These are phyloP conservation scores for Sphaeramia orbicularis DNA, from an alignment of 2,797 vertebrate species.

Conservation along the genomic window DNA sequence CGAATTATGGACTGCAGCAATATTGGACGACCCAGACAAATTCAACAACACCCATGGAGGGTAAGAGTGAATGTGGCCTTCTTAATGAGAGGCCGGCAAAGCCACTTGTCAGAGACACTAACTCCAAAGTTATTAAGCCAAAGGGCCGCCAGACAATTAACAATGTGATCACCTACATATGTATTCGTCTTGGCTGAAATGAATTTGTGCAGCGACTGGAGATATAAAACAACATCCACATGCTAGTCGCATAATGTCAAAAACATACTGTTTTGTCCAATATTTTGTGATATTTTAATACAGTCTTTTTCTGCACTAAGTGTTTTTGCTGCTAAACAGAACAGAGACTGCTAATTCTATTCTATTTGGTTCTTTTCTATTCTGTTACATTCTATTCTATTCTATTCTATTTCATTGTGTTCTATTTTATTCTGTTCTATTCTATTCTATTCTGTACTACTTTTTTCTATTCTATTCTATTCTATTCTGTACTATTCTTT, in stretches of 20 bases:
- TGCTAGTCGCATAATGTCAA: neutral
- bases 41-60: conserved; percentile 66
- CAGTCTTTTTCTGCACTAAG: too few relatives aligned
- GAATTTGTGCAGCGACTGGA: neutral
- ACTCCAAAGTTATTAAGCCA: conserved; percentile 30
- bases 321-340: too few relatives aligned
- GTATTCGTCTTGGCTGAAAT: conserved; percentile 3
- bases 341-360: too few relatives aligned
- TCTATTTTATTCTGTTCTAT: too few relatives aligned
- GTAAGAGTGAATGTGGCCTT: conserved; percentile 58
- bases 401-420: too few relatives aligned
- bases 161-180: conserved; percentile 23
- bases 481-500: too few relatives aligned
- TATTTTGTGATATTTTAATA: too few relatives aligned
- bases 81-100: conserved; percentile 44
- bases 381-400: too few relatives aligned
- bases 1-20: conserved; percentile 82
- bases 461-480: too few relatives aligned
- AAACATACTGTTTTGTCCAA: too few relatives aligned
- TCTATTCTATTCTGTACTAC: too few relatives aligned
- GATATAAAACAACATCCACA: neutral
- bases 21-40: conserved; percentile 71
- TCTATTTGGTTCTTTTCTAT: too few relatives aligned
- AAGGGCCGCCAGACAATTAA: conserved; percentile 19
- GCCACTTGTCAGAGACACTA: conserved; percentile 29